Conservation (phyloP, 2,797 vertebrate species). For the Fringilla coelebs region DNA sequence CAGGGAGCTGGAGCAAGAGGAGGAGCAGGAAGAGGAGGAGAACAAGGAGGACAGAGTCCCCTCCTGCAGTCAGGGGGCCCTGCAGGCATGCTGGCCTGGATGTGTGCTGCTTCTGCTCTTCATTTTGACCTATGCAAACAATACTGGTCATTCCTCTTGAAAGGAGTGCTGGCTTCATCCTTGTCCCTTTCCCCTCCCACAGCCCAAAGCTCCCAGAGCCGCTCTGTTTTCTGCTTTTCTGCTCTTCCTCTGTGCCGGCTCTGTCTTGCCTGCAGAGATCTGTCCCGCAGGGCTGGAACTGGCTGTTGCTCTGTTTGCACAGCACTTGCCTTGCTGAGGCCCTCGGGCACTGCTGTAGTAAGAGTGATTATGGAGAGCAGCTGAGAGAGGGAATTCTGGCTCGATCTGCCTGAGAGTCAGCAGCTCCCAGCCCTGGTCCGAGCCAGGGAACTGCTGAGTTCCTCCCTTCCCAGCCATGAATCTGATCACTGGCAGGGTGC, state of each 20-base stretch:
- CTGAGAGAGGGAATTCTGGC: neutral
- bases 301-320: neutral
- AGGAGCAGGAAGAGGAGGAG: neutral
- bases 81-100: neutral
- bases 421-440: neutral
- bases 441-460: neutral
- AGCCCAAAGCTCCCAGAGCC: neutral
- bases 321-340: neutral
- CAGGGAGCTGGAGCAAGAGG: neutral
- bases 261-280: neutral
- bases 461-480: neutral
- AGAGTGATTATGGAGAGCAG: neutral
- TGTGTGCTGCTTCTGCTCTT: neutral
- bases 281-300: neutral
- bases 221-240: rapidly evolving
- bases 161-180: neutral
- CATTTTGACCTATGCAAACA: neutral
- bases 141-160: neutral
- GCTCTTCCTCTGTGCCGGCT: neutral
- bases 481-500: neutral
- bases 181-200: neutral
- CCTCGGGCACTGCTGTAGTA: neutral
- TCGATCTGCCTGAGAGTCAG: neutral
- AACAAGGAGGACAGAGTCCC: neutral
- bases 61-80: rapidly evolving